Evolutionary conservation across 2,113 vertebrate species (phyloP).

Genomic region (Pituophis catenifer): DNA sequence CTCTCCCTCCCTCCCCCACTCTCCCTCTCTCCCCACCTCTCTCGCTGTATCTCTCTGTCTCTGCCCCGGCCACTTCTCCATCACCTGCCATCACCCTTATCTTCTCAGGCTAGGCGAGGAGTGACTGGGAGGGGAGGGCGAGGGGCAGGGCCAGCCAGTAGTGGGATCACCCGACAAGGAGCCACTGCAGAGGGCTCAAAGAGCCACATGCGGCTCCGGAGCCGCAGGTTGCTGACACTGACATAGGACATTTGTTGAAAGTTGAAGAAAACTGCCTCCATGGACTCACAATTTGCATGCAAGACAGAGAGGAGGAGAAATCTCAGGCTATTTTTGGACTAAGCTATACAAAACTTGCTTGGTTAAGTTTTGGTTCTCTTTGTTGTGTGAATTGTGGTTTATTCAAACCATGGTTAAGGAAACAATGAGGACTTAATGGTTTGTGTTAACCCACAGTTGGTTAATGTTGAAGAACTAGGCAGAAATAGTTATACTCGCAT

Average conservation of each 20-base stretch:
- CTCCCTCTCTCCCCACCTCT: too few species aligned
- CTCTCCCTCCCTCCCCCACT: too few species aligned
- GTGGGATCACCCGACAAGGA: too few species aligned
- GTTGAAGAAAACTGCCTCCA: background rate
- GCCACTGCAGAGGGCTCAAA: too few species aligned
- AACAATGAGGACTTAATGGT: background rate
- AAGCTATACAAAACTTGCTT: background rate
- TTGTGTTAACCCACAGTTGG: background rate
- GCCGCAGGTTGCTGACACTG: too few species aligned
- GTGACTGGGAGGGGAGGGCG: too few species aligned
- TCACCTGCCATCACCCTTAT: too few species aligned
- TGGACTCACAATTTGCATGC: background rate
- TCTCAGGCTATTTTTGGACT: background rate
- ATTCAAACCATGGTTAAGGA: background rate
- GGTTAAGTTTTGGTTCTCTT: background rate
- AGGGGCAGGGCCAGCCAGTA: too few species aligned
- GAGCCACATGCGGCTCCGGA: too few species aligned
- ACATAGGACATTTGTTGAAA: background rate
- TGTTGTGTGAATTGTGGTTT: background rate
- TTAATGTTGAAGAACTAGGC: background rate
- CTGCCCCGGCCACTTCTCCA: too few species aligned
- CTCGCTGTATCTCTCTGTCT: too few species aligned
- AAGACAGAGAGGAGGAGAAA: background rate
- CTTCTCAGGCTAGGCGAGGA: too few species aligned
- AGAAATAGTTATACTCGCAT: background rate